Evolutionary conservation across 2,888 invertebrate genomes (phyloP).

Genomic region (Melanostoma mellinum): DNA sequence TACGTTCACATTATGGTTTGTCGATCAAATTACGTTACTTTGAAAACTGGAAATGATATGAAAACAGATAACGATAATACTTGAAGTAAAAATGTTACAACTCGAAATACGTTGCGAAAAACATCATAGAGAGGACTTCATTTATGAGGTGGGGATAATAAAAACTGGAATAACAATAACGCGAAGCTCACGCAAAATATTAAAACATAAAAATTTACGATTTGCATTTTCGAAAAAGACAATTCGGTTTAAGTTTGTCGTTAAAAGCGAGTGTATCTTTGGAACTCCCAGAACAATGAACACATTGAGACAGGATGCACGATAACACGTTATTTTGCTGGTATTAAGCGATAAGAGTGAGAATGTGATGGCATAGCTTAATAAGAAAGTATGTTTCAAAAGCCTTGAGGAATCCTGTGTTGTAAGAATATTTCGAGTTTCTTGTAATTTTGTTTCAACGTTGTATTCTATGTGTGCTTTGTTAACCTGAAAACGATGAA

Average conservation of each 20-base stretch:
- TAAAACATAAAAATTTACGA: constrained; percentile 50
- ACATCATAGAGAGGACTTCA: constrained; percentile 27
- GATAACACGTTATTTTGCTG: constrained; percentile 10
- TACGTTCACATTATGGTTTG: background rate
- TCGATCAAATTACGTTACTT: constrained; percentile 12
- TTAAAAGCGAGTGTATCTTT: background rate
- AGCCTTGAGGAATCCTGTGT: too few relatives aligned
- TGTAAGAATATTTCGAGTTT: too few relatives aligned
- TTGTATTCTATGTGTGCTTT: too few relatives aligned
- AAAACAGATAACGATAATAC: constrained; percentile 8
- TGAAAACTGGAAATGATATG: too few relatives aligned
- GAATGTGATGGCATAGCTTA: too few relatives aligned
- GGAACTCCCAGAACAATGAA: background rate
- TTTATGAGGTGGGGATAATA: constrained; percentile 3
- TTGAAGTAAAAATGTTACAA: constrained; percentile 43
- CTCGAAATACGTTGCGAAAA: constrained; percentile 2
- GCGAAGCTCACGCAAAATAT: constrained; percentile 11
- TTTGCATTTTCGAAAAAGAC: constrained; percentile 53
- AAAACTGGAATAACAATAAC: constrained; percentile 39
- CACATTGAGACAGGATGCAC: background rate
- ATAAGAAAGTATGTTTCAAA: too few relatives aligned
- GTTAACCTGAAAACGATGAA: too few relatives aligned
- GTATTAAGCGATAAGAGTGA: background rate
- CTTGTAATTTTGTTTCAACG: too few relatives aligned
- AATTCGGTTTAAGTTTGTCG: constrained; percentile 6